These are phyloP conservation scores for Coenonympha glycerion DNA, from an alignment of 2,888 invertebrate species.

Conservation along the genomic window DNA sequence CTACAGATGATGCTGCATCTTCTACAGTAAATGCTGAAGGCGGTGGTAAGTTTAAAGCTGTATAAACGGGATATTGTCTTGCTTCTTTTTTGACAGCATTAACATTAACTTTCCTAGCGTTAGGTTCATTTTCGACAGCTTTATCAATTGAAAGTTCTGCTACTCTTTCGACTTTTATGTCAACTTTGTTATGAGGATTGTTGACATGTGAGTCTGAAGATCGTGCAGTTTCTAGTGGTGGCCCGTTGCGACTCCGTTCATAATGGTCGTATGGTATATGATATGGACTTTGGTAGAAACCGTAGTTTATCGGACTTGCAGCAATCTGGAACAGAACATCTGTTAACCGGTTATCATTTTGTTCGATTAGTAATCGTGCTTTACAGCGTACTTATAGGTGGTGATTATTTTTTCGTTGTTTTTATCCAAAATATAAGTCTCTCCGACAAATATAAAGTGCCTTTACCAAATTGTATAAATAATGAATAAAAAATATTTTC, in stretches of 20 bases:
- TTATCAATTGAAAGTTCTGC: slow-evolving; percentile 4
- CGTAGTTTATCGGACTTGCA: slow-evolving; percentile 84
- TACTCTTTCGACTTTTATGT: slow-evolving; percentile 9
- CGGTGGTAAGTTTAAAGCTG: slow-evolving; percentile 33
- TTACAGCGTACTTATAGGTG: slow-evolving; percentile 41
- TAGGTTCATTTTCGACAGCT: not conserved
- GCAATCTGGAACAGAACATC: slow-evolving; percentile 78
- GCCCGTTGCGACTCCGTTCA: slow-evolving; percentile 60
- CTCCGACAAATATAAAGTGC: no score
- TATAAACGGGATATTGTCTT: slow-evolving; percentile 52
- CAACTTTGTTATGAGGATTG: slow-evolving; percentile 29
- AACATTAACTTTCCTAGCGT: not conserved
- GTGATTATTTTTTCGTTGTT: slow-evolving; percentile 11
- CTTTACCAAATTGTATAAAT: no score
- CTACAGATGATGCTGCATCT: slow-evolving; percentile 47
- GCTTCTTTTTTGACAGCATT: slow-evolving; percentile 34
- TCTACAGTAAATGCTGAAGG: slow-evolving; percentile 44
- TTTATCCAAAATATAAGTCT: no score
- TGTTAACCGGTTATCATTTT: slow-evolving; percentile 64
- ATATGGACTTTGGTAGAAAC: slow-evolving; percentile 80
- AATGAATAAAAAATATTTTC: no score
- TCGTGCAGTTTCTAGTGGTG: slow-evolving; percentile 46
- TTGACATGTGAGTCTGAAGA: slow-evolving; percentile 31
- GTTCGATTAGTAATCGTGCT: slow-evolving; percentile 50
- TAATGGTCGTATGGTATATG: slow-evolving; percentile 69